Conservation (phyloP, 2,797 vertebrate species). For the Gymnothorax reevesii region DNA sequence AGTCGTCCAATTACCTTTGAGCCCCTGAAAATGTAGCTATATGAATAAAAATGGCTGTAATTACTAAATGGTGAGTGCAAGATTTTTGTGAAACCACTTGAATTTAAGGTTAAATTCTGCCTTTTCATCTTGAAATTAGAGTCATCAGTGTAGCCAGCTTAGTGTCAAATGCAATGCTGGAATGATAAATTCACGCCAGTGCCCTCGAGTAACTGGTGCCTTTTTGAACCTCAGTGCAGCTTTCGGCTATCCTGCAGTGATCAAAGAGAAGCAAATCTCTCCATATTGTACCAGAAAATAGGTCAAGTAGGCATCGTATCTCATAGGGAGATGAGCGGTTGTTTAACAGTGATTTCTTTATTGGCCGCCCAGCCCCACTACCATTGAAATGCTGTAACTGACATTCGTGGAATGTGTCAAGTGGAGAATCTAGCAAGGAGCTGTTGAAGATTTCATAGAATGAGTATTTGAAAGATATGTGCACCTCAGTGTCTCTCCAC, state of each 20-base stretch:
- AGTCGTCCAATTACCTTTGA: too few relatives aligned
- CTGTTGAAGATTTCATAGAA: background rate
- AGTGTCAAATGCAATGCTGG: background rate
- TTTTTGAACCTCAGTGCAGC: constrained; percentile 3
- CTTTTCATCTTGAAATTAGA: background rate
- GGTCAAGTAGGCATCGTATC: constrained; percentile 6
- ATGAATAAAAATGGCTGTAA: too few relatives aligned
- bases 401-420: background rate
- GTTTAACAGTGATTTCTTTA: constrained; percentile 18
- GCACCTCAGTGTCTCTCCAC: background rate
- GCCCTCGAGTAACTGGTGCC: background rate
- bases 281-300: background rate
- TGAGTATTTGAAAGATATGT: background rate
- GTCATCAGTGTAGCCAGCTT: background rate
- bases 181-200: constrained; percentile 10
- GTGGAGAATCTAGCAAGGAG: background rate
- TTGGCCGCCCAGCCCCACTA: background rate
- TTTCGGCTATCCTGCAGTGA: background rate
- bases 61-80: too few relatives aligned
- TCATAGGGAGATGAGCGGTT: background rate
- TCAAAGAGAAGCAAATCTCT: constrained; percentile 13
- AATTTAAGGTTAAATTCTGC: too few relatives aligned
- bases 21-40: too few relatives aligned
- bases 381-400: background rate
- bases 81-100: too few relatives aligned